Percentiles rank a stretch among this genome's conserved stretches.
phyloP scores from a whole-genome alignment of 2,888 invertebrate genomes.

The Plagiodera versicolora region DNA sequence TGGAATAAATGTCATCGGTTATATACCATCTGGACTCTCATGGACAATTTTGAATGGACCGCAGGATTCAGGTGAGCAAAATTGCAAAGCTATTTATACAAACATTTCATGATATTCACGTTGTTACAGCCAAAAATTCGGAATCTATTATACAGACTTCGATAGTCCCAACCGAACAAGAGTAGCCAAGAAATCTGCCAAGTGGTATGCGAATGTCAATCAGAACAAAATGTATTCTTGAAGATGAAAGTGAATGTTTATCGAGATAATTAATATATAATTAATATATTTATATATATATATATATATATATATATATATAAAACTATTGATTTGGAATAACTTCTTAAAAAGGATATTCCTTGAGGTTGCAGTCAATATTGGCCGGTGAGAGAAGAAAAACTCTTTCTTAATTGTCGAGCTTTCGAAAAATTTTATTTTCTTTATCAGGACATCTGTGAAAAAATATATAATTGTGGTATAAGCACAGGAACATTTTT shows the following conservation, averaged over 20 bases:
- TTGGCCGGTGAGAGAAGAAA: too few relatives aligned
- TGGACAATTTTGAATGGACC: conserved; percentile 16
- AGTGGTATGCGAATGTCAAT: conserved; percentile 60
- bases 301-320: too few relatives aligned
- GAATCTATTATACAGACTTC: conserved; percentile 71
- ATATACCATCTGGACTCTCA: conserved; percentile 17
- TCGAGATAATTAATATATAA: too few relatives aligned
- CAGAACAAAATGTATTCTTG: conserved; percentile 41
- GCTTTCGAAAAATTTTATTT: too few relatives aligned
- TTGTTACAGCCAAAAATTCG: conserved; percentile 65
- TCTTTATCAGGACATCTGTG: too few relatives aligned
- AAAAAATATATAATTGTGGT: too few relatives aligned
- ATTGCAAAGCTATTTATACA: background rate
- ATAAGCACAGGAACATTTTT: too few relatives aligned
- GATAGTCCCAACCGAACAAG: conserved; percentile 61
- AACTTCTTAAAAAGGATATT: too few relatives aligned
- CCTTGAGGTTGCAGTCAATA: too few relatives aligned
- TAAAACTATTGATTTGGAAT: too few relatives aligned
- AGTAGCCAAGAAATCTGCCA: conserved; percentile 65
- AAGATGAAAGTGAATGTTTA: conserved; percentile 39
- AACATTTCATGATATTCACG: background rate
- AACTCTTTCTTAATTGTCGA: too few relatives aligned
- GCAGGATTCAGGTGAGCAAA: conserved; percentile 47
- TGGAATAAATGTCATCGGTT: conserved; percentile 17
- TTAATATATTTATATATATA: too few relatives aligned